Percentiles rank a stretch among this genome's conserved stretches.
Evolutionary conservation across 2,888 invertebrate genomes (phyloP).

Genomic region (Hyposoter dolosus): DNA sequence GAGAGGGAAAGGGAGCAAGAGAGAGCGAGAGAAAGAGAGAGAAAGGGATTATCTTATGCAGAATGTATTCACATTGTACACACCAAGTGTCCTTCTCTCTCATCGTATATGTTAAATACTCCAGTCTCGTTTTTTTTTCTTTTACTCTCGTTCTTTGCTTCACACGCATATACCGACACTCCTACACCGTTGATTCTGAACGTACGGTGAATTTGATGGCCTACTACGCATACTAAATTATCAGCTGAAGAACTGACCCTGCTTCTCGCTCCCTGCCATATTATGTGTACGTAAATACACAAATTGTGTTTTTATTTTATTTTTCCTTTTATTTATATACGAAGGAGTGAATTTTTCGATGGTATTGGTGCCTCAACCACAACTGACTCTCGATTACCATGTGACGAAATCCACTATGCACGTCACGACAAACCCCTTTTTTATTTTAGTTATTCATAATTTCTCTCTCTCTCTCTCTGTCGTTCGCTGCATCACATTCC

Average conservation of each 20-base stretch:
- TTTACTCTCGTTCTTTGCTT: slow-evolving; percentile 19
- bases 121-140: slow-evolving; percentile 5
- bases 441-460: slow-evolving; percentile 8
- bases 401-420: slow-evolving; percentile 48
- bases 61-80: slow-evolving; percentile 24
- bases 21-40: slow-evolving; percentile 20
- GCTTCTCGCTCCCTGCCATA: slow-evolving; percentile 51
- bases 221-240: slow-evolving; percentile 75
- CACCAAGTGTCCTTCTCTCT: slow-evolving; percentile 24
- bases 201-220: slow-evolving; percentile 68
- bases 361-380: slow-evolving; percentile 8
- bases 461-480: background rate
- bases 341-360: background rate
- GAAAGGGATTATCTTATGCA: slow-evolving; percentile 22
- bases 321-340: background rate
- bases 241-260: slow-evolving; percentile 77
- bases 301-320: background rate
- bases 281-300: slow-evolving; percentile 9
- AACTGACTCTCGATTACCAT: slow-evolving; percentile 38
- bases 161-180: background rate
- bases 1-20: slow-evolving; percentile 5
- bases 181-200: slow-evolving; percentile 32
- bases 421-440: slow-evolving; percentile 1
- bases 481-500: slow-evolving; percentile 1
- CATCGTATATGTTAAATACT: slow-evolving; percentile 58